Conservation (phyloP, 2,888 invertebrate species). For the Zaprionus lineosus region DNA sequence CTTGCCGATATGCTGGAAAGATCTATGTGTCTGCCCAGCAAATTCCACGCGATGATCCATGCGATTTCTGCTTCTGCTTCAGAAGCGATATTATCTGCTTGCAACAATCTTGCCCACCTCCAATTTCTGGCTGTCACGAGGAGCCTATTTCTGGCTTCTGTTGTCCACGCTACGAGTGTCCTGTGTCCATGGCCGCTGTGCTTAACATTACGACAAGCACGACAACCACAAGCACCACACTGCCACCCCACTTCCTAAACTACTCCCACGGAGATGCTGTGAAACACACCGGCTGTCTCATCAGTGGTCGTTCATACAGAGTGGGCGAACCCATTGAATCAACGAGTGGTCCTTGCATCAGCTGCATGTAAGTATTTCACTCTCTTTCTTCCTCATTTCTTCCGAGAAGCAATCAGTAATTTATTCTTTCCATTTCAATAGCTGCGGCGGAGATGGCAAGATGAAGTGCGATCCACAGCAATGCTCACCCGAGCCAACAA, state of each 20-base stretch:
- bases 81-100: conserved; percentile 97
- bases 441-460: conserved; percentile 95
- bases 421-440: conserved; percentile 77
- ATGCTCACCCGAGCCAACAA: conserved; percentile 94
- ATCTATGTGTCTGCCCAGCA: conserved; percentile 97
- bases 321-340: conserved; percentile 93
- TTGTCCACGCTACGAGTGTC: conserved; percentile 96
- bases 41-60: conserved; percentile 96
- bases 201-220: conserved; percentile 93
- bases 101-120: conserved; percentile 97
- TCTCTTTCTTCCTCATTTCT: too few species aligned
- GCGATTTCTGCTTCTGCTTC: conserved; percentile 98
- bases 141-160: conserved; percentile 97
- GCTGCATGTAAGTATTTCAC: conserved; percentile 92
- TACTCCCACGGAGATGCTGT: conserved; percentile 90
- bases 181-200: conserved; percentile 92
- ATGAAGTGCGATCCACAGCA: conserved; percentile 97
- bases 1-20: conserved; percentile 95
- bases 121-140: conserved; percentile 94
- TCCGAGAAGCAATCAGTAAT: too few species aligned
- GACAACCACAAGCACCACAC: conserved; percentile 92
- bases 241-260: conserved; percentile 92
- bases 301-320: conserved; percentile 92
- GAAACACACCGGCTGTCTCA: conserved; percentile 89
- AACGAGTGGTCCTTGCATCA: conserved; percentile 95